These are phyloP conservation scores for Orthonevra nobilis DNA, from an alignment of 2,888 invertebrate species.

Conservation along the genomic window DNA sequence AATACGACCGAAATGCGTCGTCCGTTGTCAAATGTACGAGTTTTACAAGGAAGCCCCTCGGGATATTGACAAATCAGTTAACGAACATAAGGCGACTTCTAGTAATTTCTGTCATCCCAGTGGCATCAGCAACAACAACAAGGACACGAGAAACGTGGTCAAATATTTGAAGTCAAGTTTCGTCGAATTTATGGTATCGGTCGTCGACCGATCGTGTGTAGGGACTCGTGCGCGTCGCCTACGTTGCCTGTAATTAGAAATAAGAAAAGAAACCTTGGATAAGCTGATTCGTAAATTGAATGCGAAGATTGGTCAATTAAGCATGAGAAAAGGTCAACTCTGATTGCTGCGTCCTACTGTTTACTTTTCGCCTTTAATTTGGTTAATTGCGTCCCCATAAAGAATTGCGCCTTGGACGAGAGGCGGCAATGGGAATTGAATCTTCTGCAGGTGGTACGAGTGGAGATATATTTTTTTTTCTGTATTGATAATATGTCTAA, in stretches of 20 bases:
- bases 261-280: conserved; percentile 32
- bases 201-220: conserved; percentile 10
- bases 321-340: conserved; percentile 7
- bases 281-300: conserved; percentile 32
- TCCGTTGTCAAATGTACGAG: too few species aligned
- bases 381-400: conserved; percentile 14
- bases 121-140: too few species aligned
- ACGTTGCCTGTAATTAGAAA: neutral
- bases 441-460: neutral
- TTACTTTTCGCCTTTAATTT: conserved; percentile 5
- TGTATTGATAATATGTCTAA: too few species aligned
- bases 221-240: neutral
- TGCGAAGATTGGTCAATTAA: conserved; percentile 14
- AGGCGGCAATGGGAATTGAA: too few species aligned
- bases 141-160: neutral
- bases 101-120: too few species aligned
- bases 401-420: too few species aligned
- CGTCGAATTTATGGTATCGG: conserved; percentile 15
- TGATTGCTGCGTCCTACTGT: conserved; percentile 11
- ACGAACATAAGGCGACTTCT: neutral
- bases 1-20: too few species aligned
- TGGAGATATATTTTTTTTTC: too few species aligned
- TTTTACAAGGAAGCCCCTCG: neutral
- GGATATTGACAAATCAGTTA: conserved; percentile 26
- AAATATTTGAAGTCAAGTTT: conserved; percentile 22